These are phyloP conservation scores for Holothuria glaberrima DNA, from an alignment of 35 echinoderm and acorn worm species.

Conservation along the genomic window DNA sequence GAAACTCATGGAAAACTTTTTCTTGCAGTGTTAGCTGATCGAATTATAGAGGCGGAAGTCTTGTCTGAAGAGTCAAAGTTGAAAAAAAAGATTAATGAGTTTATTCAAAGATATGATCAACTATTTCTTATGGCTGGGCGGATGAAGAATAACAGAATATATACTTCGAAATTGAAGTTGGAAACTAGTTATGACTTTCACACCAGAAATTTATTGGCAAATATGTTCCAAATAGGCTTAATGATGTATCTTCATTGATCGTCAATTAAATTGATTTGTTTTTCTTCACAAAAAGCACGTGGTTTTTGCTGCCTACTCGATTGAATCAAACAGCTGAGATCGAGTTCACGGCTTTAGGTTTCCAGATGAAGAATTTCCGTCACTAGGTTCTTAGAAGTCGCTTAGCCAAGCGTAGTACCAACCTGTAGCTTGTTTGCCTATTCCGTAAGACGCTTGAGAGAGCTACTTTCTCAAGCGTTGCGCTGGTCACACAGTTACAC, in stretches of 20 bases:
- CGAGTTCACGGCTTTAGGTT: constrained; percentile 10
- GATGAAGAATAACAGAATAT: too few relatives aligned
- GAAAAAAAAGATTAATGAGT: too few relatives aligned
- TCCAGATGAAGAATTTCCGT: constrained; percentile 40
- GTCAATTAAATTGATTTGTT: constrained; percentile 17
- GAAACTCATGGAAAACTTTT: too few relatives aligned
- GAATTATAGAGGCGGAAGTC: too few relatives aligned
- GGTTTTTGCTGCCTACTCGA: constrained; percentile 38
- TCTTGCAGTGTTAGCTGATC: too few relatives aligned
- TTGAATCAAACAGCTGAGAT: constrained; percentile 42
- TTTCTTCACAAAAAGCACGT: constrained; percentile 16
- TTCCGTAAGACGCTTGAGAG: constrained; percentile 24
- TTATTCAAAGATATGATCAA: too few relatives aligned
- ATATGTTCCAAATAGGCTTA: too few relatives aligned
- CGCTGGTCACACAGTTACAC: constrained; percentile 49
- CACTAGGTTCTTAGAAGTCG: constrained; percentile 41
- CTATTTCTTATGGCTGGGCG: too few relatives aligned
- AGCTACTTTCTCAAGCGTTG: constrained; percentile 43
- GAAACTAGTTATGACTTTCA: too few relatives aligned
- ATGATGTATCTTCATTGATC: background rate
- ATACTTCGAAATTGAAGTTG: too few relatives aligned
- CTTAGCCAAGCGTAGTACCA: constrained; percentile 58
- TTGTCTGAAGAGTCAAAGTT: too few relatives aligned
- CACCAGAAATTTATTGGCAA: too few relatives aligned
- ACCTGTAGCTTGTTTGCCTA: constrained; percentile 19